phyloP scores from a whole-genome alignment of 2,888 invertebrate genomes.

The Drosophila cracens region DNA sequence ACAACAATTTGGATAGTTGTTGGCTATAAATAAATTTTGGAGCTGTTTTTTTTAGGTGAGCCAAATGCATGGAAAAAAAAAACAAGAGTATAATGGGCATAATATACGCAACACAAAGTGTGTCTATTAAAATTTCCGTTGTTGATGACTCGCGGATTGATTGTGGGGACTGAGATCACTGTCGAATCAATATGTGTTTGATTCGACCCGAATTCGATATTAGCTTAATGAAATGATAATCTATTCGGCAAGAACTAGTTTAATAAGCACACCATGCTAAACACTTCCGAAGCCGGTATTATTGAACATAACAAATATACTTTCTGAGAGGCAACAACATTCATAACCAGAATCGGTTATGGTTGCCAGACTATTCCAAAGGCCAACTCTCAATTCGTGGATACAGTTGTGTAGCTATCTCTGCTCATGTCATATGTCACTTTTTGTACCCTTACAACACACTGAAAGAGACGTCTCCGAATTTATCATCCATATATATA shows the following conservation, averaged over 20 bases:
- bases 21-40: conserved; percentile 26
- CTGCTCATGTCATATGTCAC: not conserved
- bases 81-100: conserved; percentile 3
- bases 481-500: not conserved
- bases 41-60: conserved; percentile 4
- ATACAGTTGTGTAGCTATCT: not conserved
- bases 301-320: conserved; percentile 63
- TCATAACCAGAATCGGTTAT: conserved; percentile 30
- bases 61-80: conserved; percentile 9
- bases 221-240: conserved; percentile 37
- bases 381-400: conserved; percentile 4
- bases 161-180: conserved; percentile 19
- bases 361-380: conserved; percentile 32
- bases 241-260: conserved; percentile 64
- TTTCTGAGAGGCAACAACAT: conserved; percentile 31
- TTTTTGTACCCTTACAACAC: not conserved
- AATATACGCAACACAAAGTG: not conserved
- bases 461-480: not conserved
- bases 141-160: conserved; percentile 10
- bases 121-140: conserved; percentile 12
- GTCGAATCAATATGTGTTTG: conserved; percentile 11
- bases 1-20: conserved; percentile 26
- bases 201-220: conserved; percentile 10
- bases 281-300: conserved; percentile 52
- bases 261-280: conserved; percentile 20